These are phyloP conservation scores for Abscondita cerata DNA, from an alignment of 2,888 invertebrate species.

Conservation along the genomic window DNA sequence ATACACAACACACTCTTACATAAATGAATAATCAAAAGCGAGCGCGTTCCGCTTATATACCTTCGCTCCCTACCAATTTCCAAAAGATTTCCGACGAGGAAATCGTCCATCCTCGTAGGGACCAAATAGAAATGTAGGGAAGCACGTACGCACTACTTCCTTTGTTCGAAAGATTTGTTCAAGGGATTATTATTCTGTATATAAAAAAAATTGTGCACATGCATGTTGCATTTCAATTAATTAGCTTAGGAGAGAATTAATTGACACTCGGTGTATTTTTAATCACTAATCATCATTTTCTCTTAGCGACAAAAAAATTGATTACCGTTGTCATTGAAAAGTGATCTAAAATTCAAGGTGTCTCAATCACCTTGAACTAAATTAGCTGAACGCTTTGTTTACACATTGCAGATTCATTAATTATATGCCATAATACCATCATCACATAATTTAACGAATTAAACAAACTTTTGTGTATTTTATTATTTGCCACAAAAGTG, in stretches of 20 bases:
- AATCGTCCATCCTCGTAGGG: slow-evolving; percentile 18
- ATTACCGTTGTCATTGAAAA: not conserved
- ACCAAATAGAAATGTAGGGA: slow-evolving; percentile 16
- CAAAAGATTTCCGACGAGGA: slow-evolving; percentile 12
- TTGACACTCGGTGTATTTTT: too few relatives aligned
- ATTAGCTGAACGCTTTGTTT: slow-evolving; percentile 14
- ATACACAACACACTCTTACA: slow-evolving; percentile 12
- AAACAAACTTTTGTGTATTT: too few relatives aligned
- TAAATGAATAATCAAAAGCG: slow-evolving; percentile 16
- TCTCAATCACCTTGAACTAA: slow-evolving; percentile 11
- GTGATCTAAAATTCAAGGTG: slow-evolving; percentile 15
- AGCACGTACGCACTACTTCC: slow-evolving; percentile 26
- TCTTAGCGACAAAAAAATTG: too few relatives aligned
- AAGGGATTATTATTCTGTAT: slow-evolving; percentile 9
- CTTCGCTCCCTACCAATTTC: slow-evolving; percentile 15
- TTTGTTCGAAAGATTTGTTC: slow-evolving; percentile 23
- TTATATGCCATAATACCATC: slow-evolving; percentile 5
- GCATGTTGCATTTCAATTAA: too few relatives aligned
- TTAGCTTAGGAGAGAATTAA: too few relatives aligned
- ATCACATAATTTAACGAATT: not conserved
- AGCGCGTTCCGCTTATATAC: slow-evolving; percentile 20
- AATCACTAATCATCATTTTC: too few relatives aligned
- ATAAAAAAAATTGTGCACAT: too few relatives aligned
- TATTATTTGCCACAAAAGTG: too few relatives aligned
- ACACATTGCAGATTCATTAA: slow-evolving; percentile 17